Evolutionary conservation across 2,113 vertebrate species (phyloP).

Genomic region (Spermophilus dauricus): DNA sequence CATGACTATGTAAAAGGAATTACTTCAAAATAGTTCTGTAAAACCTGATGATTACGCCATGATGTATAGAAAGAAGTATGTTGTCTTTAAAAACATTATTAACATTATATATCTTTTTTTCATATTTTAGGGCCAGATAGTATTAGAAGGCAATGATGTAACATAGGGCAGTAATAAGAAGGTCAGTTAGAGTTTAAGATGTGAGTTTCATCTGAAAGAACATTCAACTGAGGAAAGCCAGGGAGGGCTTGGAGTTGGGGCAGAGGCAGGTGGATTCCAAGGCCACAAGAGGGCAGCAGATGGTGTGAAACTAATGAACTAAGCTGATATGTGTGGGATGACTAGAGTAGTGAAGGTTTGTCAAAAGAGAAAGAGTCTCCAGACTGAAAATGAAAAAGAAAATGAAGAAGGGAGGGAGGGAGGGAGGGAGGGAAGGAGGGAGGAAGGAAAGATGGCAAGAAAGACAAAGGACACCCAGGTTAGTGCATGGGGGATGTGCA

Average conservation of each 20-base stretch:
- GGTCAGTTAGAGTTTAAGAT: not conserved
- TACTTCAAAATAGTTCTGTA: not conserved
- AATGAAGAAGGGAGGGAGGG: fast-evolving
- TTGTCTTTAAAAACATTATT: constrained; percentile 5
- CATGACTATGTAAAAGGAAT: not conserved
- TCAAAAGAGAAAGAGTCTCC: not conserved
- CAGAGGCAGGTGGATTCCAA: not conserved
- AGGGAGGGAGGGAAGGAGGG: not conserved
- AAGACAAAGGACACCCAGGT: not conserved
- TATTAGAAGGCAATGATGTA: not conserved
- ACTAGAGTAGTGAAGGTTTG: not conserved
- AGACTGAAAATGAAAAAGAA: not conserved
- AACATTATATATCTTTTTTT: not conserved
- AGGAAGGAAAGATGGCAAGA: not conserved
- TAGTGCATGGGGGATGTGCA: not conserved
- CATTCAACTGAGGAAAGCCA: not conserved
- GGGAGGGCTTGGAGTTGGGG: not conserved
- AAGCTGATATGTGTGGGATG: not conserved
- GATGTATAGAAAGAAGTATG: not conserved
- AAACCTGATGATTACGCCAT: not conserved
- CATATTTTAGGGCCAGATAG: not conserved
- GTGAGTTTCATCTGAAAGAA: not conserved
- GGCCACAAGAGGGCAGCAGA: constrained; percentile 85
- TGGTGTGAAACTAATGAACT: constrained; percentile 73
- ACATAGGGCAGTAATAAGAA: not conserved